These are phyloP conservation scores for Catostylus mosaicus DNA, from an alignment of 30 jellyfish, hydroid and myxozoan species.

Conservation along the genomic window DNA sequence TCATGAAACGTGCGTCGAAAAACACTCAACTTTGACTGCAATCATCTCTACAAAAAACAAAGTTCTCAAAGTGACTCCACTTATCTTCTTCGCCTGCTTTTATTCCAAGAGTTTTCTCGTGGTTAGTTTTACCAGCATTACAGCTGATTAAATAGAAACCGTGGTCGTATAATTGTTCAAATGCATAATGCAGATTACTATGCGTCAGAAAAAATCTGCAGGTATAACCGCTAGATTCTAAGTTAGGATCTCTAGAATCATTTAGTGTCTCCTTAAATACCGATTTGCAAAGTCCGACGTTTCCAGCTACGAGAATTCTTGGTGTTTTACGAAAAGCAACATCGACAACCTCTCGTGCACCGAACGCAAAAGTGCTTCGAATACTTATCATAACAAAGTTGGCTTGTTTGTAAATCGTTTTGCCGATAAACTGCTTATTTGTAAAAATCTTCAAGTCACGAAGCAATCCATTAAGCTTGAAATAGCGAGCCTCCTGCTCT, in stretches of 20 bases:
- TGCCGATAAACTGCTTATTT: neutral
- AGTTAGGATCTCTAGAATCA: slow-evolving; percentile 47
- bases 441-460: slow-evolving; percentile 17
- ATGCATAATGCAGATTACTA: slow-evolving; percentile 53
- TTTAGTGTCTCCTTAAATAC: slow-evolving; percentile 56
- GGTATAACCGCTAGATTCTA: slow-evolving; percentile 49
- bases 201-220: slow-evolving; percentile 44
- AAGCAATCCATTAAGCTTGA: slow-evolving; percentile 39
- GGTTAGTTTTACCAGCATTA: slow-evolving; percentile 61
- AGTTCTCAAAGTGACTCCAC: slow-evolving; percentile 61
- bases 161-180: slow-evolving; percentile 33
- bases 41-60: slow-evolving; percentile 23
- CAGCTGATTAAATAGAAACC: slow-evolving; percentile 57
- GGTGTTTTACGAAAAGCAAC: slow-evolving; percentile 69
- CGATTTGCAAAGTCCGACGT: slow-evolving; percentile 43
- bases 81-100: slow-evolving; percentile 40
- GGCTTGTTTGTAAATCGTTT: slow-evolving; percentile 5
- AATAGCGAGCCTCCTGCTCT: slow-evolving; percentile 56
- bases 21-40: neutral
- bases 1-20: neutral
- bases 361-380: slow-evolving; percentile 50
- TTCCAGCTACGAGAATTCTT: slow-evolving; percentile 65
- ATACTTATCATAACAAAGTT: slow-evolving; percentile 23
- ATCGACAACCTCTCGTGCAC: slow-evolving; percentile 59
- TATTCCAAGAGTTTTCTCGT: slow-evolving; percentile 7